A percentile compares a stretch with the other conserved stretches of the same genome.
phyloP scores from a whole-genome alignment of 2,888 invertebrate species.

The Cheiracanthium punctorium region DNA sequence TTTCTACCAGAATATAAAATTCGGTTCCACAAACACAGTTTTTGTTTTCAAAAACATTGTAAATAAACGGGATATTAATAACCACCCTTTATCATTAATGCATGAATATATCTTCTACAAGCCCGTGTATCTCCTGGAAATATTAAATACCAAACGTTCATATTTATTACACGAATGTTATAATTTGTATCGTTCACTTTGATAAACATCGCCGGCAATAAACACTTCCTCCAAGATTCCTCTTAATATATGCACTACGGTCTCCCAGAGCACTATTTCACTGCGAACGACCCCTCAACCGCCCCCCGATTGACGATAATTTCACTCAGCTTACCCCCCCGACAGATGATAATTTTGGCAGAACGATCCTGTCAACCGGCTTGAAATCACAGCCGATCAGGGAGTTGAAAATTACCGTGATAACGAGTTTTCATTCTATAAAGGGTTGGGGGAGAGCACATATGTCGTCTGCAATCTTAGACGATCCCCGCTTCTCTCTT shows the following conservation, averaged over 20 bases:
- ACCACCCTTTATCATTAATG: too few species aligned
- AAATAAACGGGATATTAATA: too few species aligned
- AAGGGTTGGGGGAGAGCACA: slow-evolving; percentile 33
- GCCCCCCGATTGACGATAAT: slow-evolving; percentile 37
- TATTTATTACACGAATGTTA: neutral
- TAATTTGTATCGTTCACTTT: neutral
- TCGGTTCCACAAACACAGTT: too few species aligned
- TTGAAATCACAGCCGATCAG: slow-evolving; percentile 67
- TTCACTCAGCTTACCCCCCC: slow-evolving; percentile 23
- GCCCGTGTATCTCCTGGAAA: too few species aligned
- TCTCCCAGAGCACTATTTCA: slow-evolving; percentile 9
- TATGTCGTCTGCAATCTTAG: slow-evolving; percentile 65
- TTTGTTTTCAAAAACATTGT: too few species aligned
- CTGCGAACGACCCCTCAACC: slow-evolving; percentile 11
- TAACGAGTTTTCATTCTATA: slow-evolving; percentile 59
- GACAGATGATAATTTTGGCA: slow-evolving; percentile 43
- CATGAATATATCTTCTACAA: too few species aligned
- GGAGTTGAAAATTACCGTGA: slow-evolving; percentile 67
- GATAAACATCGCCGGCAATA: neutral
- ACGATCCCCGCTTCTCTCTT: slow-evolving; percentile 19
- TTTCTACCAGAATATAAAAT: too few species aligned
- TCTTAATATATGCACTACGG: slow-evolving; percentile 9
- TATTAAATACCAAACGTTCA: neutral
- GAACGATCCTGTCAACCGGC: slow-evolving; percentile 53
- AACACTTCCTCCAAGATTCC: neutral